Percentiles rank a stretch among this genome's conserved stretches.
Evolutionary conservation across 2,113 vertebrate species (phyloP).

Genomic region (Pica pica): DNA sequence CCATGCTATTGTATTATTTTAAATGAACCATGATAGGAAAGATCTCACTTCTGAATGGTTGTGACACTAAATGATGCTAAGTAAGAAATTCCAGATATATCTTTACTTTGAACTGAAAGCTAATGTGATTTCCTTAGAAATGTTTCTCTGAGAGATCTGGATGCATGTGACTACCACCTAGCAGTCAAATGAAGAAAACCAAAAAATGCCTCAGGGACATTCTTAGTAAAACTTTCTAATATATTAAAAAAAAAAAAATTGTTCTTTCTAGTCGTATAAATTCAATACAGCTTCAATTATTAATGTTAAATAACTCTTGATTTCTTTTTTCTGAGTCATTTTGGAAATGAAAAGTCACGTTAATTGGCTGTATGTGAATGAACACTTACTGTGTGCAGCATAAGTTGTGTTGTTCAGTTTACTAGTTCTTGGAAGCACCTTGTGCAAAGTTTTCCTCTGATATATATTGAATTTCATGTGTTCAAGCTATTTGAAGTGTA

Average conservation of each 20-base stretch:
- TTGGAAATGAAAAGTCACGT: background rate
- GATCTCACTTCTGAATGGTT: background rate
- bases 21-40: background rate
- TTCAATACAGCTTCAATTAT: background rate
- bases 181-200: background rate
- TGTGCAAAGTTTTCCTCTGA: background rate
- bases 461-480: background rate
- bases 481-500: background rate
- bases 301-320: background rate
- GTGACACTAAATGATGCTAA: constrained; percentile 41
- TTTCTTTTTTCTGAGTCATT: background rate
- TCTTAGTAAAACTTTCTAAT: background rate
- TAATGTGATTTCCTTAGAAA: background rate
- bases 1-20: background rate
- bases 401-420: background rate
- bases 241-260: background rate
- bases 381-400: background rate
- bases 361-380: background rate
- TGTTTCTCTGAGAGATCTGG: background rate
- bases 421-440: background rate
- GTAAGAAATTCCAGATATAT: background rate
- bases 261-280: background rate
- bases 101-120: constrained; percentile 18
- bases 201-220: background rate
- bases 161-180: background rate